Percentiles rank a stretch among this genome's conserved stretches.
Evolutionary conservation across 1,140 invertebrate genomes (phyloP).

Genomic region (Drosophila willistoni): DNA sequence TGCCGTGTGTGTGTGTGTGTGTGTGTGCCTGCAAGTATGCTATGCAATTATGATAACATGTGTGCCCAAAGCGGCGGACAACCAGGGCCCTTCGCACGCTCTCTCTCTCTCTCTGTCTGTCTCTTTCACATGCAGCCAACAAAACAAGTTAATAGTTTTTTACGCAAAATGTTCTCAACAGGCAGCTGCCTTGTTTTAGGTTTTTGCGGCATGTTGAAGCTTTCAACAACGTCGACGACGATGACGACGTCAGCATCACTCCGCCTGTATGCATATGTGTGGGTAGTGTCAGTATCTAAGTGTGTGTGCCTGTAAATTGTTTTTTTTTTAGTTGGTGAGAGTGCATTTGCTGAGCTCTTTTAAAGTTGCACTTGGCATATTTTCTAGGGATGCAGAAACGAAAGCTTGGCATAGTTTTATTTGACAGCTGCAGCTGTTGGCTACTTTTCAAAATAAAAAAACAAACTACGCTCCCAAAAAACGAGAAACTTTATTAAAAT

Average conservation of each 20-base stretch:
- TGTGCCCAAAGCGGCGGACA: constrained; percentile 23
- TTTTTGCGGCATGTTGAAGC: constrained; percentile 61
- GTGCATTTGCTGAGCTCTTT: constrained; percentile 52
- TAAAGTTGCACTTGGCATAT: constrained; percentile 30
- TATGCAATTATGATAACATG: constrained; percentile 62
- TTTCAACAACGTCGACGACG: constrained; percentile 15
- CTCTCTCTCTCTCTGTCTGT: not conserved
- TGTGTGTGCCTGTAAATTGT: not conserved
- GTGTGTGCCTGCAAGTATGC: constrained; percentile 45
- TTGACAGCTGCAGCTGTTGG: constrained; percentile 24
- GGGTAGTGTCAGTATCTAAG: not conserved
- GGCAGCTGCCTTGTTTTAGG: constrained; percentile 61
- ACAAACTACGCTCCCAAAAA: not conserved
- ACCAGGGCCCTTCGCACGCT: not conserved
- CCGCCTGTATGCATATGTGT: constrained; percentile 17
- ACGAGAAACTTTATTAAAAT: not conserved
- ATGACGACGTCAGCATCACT: constrained; percentile 18
- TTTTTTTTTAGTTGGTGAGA: constrained; percentile 30
- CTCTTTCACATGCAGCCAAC: constrained; percentile 37
- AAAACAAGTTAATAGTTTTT: constrained; percentile 69
- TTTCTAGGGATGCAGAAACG: constrained; percentile 3
- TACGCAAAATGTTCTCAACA: constrained; percentile 63
- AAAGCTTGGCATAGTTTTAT: constrained; percentile 40
- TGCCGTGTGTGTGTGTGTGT: not conserved
- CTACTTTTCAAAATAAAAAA: not conserved